phyloP scores from a whole-genome alignment of 1,140 invertebrate genomes.

The Thrips palmi region DNA sequence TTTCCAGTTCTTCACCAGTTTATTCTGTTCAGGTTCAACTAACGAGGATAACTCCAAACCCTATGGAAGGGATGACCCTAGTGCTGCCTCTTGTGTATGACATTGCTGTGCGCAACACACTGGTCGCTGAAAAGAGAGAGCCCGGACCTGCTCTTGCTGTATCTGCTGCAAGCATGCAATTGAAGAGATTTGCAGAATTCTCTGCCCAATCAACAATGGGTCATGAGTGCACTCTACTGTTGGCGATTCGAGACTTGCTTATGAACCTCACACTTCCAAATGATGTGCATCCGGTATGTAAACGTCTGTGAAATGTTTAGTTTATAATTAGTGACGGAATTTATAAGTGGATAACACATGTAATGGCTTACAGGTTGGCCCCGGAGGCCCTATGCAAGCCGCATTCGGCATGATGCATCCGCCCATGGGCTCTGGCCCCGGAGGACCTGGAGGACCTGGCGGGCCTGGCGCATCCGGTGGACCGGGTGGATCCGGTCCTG shows the following conservation, averaged over 20 bases:
- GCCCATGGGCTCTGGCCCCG: background rate
- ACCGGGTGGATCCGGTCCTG: too few species aligned
- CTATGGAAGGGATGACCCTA: constrained; percentile 49
- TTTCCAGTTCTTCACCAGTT: constrained; percentile 10
- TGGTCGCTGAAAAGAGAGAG: constrained; percentile 62
- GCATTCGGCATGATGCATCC: background rate
- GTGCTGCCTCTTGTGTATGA: constrained; percentile 81
- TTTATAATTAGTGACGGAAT: too few species aligned
- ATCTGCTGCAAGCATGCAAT: constrained; percentile 38
- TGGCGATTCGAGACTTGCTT: constrained; percentile 68
- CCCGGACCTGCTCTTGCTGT: constrained; percentile 37
- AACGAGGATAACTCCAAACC: constrained; percentile 3
- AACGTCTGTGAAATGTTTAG: too few species aligned
- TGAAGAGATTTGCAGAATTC: constrained; percentile 46
- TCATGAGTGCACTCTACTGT: constrained; percentile 71
- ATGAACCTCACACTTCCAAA: constrained; percentile 56
- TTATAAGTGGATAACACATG: too few species aligned
- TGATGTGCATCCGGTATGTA: constrained; percentile 30
- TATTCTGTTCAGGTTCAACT: constrained; percentile 10
- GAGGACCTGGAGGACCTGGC: background rate
- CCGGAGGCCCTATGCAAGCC: background rate
- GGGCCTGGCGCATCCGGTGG: background rate
- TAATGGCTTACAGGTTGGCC: too few species aligned
- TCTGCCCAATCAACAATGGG: constrained; percentile 30
- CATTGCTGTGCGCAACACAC: constrained; percentile 62